Conservation (phyloP, 2,888 invertebrate species). For the Heteropelma amictum region DNA sequence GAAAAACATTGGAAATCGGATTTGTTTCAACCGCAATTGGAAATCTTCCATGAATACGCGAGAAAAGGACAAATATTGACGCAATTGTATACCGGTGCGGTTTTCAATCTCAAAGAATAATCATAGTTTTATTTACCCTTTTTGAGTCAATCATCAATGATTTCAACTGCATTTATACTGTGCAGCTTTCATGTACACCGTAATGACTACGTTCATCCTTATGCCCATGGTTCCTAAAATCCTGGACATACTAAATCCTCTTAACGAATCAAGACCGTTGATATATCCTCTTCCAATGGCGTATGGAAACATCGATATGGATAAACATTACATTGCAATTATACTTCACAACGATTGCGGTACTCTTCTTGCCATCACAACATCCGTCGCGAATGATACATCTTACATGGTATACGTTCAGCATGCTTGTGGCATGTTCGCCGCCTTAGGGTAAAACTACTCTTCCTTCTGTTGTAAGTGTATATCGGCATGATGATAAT, state of each 20-base stretch:
- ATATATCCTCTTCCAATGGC: constrained; percentile 13
- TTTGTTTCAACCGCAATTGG: constrained; percentile 8
- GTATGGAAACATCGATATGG: constrained; percentile 31
- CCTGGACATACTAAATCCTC: constrained; percentile 40
- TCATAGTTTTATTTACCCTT: neutral
- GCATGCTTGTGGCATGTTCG: constrained; percentile 51
- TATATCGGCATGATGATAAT: neutral
- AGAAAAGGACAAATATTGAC: constrained; percentile 38
- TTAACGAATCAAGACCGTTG: constrained; percentile 42
- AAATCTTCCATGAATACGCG: constrained; percentile 28
- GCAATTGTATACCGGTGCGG: constrained; percentile 31
- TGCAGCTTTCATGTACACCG: constrained; percentile 49
- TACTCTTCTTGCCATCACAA: constrained; percentile 15
- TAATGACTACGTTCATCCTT: constrained; percentile 30
- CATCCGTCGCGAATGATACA: constrained; percentile 37
- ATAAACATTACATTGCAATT: constrained; percentile 38
- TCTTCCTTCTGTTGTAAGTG: neutral
- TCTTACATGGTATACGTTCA: constrained; percentile 45
- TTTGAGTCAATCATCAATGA: neutral
- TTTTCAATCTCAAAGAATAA: neutral
- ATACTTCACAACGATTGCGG: constrained; percentile 36
- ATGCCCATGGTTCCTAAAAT: constrained; percentile 42
- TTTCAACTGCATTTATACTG: neutral
- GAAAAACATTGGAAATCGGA: constrained; percentile 35
- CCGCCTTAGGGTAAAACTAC: constrained; percentile 32